phyloP scores from a whole-genome alignment of 2,113 vertebrate genomes.

The Atherinomorus stipes region DNA sequence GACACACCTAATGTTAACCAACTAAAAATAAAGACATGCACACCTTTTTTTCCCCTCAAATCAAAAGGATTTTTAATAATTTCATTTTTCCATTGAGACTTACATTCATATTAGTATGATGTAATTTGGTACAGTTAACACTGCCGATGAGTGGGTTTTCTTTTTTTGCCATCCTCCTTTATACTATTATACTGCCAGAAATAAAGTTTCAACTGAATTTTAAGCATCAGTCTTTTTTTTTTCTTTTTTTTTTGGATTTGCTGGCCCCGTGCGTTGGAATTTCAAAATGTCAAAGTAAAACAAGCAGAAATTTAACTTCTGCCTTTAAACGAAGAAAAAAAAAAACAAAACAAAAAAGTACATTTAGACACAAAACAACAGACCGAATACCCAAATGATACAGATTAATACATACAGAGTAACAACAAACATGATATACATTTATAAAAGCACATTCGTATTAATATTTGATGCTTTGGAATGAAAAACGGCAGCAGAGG shows the following conservation, averaged over 20 bases:
- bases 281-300: conserved; percentile 53
- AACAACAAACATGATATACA: conserved; percentile 66
- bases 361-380: conserved; percentile 8
- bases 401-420: conserved; percentile 43
- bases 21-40: background rate
- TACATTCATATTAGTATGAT: conserved; percentile 80
- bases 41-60: conserved; percentile 23
- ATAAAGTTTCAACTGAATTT: conserved; percentile 15
- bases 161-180: conserved; percentile 18
- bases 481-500: conserved; percentile 72
- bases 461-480: conserved; percentile 79
- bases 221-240: conserved; percentile 32
- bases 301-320: conserved; percentile 25
- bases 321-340: conserved; percentile 14
- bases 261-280: conserved; percentile 56
- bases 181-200: conserved; percentile 32
- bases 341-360: conserved; percentile 8
- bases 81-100: conserved; percentile 69
- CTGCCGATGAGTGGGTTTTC: conserved; percentile 46
- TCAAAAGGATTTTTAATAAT: conserved; percentile 57
- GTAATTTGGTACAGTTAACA: conserved; percentile 71
- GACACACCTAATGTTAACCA: no score
- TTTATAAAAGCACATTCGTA: conserved; percentile 81
- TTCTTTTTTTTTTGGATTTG: conserved; percentile 34
- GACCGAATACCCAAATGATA: conserved; percentile 50